These are phyloP conservation scores for Ellobius talpinus DNA, from an alignment of 2,113 vertebrate genomes.

Conservation along the genomic window DNA sequence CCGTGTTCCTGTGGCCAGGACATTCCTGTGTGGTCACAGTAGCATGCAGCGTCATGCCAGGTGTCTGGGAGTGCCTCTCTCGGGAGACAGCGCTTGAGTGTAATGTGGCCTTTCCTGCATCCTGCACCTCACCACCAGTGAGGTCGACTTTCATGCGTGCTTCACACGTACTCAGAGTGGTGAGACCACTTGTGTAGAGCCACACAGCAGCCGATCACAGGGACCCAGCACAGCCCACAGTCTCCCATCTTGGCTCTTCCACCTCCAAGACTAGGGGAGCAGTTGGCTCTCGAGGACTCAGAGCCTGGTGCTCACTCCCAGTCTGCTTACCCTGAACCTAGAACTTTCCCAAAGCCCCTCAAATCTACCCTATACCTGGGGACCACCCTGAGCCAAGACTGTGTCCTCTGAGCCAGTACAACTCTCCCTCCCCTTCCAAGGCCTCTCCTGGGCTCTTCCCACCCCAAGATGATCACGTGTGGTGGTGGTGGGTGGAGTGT, in stretches of 20 bases:
- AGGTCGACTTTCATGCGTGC: neutral
- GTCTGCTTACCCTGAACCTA: neutral
- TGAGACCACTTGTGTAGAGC: neutral
- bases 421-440: neutral
- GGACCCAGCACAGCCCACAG: neutral
- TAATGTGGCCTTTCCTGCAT: neutral
- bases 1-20: neutral
- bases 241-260: neutral
- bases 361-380: neutral
- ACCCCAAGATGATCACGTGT: neutral
- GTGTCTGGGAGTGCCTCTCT: neutral
- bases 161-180: neutral
- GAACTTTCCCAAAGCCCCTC: neutral
- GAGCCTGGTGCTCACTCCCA: neutral
- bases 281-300: neutral
- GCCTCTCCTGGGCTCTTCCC: neutral
- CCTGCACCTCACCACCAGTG: neutral
- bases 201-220: neutral
- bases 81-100: neutral
- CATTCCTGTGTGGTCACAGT: neutral
- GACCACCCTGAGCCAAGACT: neutral
- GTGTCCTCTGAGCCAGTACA: neutral
- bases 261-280: neutral
- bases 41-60: neutral
- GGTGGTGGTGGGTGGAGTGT: neutral